Percentiles rank a stretch among this genome's conserved stretches.
phyloP scores from a whole-genome alignment of 2,888 invertebrate species.

The Eilema sororculum region DNA sequence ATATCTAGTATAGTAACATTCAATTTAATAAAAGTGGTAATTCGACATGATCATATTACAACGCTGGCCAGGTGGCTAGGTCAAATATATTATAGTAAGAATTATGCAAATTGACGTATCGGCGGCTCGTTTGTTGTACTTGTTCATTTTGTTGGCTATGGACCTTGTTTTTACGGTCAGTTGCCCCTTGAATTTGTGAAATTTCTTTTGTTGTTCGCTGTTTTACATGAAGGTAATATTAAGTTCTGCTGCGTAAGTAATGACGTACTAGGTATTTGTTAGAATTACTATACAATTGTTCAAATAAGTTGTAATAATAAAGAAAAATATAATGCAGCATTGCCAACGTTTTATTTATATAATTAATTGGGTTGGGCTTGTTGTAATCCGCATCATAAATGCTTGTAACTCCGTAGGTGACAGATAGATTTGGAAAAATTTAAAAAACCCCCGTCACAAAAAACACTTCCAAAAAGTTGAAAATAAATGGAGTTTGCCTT shows the following conservation, averaged over 20 bases:
- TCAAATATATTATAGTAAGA: constrained; percentile 53
- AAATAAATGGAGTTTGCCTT: too few species aligned
- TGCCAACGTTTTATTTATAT: too few species aligned
- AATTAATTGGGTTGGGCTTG: too few species aligned
- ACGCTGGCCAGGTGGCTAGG: constrained; percentile 69
- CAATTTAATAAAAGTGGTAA: constrained; percentile 59
- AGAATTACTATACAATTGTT: constrained; percentile 6
- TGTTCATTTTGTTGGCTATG: constrained; percentile 51
- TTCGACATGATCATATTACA: constrained; percentile 76
- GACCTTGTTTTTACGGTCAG: constrained; percentile 60
- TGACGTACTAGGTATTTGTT: background rate
- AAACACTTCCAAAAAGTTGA: too few species aligned
- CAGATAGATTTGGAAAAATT: too few species aligned
- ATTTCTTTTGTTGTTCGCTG: background rate
- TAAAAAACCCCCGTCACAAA: too few species aligned
- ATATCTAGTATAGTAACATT: constrained; percentile 42
- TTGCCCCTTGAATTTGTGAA: constrained; percentile 17
- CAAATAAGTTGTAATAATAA: constrained; percentile 1
- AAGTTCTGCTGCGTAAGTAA: background rate
- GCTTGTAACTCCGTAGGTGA: too few species aligned
- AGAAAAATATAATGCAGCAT: too few species aligned
- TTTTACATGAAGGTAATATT: background rate
- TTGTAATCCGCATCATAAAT: too few species aligned
- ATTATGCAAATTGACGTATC: constrained; percentile 62
- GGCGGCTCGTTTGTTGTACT: constrained; percentile 57